phyloP scores from a whole-genome alignment of 1,140 invertebrate species.

The Saccostrea echinata region DNA sequence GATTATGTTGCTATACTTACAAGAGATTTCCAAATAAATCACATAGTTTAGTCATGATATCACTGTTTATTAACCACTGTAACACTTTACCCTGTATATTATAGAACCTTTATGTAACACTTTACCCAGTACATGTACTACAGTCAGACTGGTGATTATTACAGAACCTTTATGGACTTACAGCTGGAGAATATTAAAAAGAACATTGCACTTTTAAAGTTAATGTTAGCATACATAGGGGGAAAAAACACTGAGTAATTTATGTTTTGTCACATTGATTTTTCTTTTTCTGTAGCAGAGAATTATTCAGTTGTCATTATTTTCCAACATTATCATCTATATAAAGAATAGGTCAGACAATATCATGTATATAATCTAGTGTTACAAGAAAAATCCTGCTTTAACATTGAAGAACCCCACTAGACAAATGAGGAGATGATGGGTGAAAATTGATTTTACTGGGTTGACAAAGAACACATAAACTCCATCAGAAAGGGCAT shows the following conservation, averaged over 20 bases:
- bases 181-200: neutral
- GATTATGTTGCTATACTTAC: neutral
- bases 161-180: no score
- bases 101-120: no score
- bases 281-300: neutral
- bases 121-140: neutral
- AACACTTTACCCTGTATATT: neutral
- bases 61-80: neutral
- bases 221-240: neutral
- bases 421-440: neutral
- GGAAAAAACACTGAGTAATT: neutral
- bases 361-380: neutral
- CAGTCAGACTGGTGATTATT: neutral
- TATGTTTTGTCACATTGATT: constrained; percentile 2
- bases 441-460: constrained; percentile 29
- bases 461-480: neutral
- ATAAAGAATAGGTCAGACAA: neutral
- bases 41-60: neutral
- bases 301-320: constrained; percentile 13
- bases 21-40: neutral
- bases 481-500: neutral
- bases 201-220: neutral
- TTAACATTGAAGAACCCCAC: neutral
- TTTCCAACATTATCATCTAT: neutral
- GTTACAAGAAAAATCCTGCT: neutral